Evolutionary conservation across 2,888 invertebrate genomes (phyloP).

Genomic region (Drosophila tanythrix): DNA sequence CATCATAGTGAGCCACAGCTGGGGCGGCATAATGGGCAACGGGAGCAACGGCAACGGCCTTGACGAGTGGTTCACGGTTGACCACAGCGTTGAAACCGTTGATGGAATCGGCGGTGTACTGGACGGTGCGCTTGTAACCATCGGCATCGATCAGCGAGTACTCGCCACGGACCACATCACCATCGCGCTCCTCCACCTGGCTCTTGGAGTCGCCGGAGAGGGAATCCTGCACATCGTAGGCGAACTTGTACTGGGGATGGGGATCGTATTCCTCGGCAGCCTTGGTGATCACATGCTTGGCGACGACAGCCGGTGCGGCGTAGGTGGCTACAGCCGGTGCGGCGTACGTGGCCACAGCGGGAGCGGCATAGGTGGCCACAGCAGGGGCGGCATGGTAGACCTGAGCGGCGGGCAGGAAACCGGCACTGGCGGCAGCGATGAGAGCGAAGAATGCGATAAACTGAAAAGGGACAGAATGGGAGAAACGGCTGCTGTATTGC

Average conservation of each 20-base stretch:
- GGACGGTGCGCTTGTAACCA: conserved; percentile 83
- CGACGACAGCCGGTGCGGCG: conserved; percentile 55
- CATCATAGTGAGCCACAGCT: conserved; percentile 51
- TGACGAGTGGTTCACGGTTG: conserved; percentile 67
- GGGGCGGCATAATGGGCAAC: conserved; percentile 51
- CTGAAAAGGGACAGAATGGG: conserved; percentile 26
- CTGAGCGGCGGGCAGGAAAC: conserved; percentile 63
- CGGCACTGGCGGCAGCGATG: conserved; percentile 72
- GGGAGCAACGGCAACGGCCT: conserved; percentile 51
- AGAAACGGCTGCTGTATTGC: background rate
- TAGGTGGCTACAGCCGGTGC: conserved; percentile 54
- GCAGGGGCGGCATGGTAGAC: conserved; percentile 60
- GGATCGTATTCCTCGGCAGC: conserved; percentile 79
- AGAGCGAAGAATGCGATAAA: conserved; percentile 71
- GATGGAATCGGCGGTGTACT: conserved; percentile 82
- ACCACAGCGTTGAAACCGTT: conserved; percentile 84
- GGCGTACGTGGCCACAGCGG: conserved; percentile 55
- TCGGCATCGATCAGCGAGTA: conserved; percentile 84
- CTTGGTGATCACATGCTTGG: conserved; percentile 71
- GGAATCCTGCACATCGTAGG: conserved; percentile 83
- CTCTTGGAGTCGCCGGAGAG: conserved; percentile 84
- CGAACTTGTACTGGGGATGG: conserved; percentile 83
- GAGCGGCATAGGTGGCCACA: conserved; percentile 56
- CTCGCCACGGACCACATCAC: conserved; percentile 84
- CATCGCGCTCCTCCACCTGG: conserved; percentile 83